Evolutionary conservation across 2,888 invertebrate genomes (phyloP), one percentile per base, ranked within the genome.

Genomic region (Drosophila longiperda): DNA sequence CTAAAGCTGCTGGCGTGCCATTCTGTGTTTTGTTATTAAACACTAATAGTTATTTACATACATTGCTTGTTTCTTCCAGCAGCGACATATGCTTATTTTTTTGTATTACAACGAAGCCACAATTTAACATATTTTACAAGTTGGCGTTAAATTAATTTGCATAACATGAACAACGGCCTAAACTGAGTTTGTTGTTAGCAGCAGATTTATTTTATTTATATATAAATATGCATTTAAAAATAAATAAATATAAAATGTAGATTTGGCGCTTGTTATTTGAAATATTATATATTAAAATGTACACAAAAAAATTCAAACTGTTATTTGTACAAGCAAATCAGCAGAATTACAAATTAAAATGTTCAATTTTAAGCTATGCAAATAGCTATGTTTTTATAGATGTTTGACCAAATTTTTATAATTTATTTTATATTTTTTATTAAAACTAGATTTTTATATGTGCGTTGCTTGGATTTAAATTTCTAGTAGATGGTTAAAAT

Each of bases 1-100:
- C 17, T 29, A 40, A 61, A 66, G 26, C 36, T 34, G 53, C 54
- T 80, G 1, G 58, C 87, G 61, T 86, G 88, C 59, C 49, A 40
- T 61, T 45, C 53, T 61, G 33, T 53, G 65, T 45, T 73, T 72
- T 62, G 64, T 60, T 75, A 29, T 50, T 66, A 34, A 38, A 33
- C 71, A 45, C 40, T 26, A 42, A 38, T 8, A 36, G 34, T 50
- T 48, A 50, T 60, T 15, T 53, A 45, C 20, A 42, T 32, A 67
- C 15, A 69, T 69, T 59, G 57, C 15, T 23, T 15, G 45, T 23
- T 45, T 2, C 7, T 8, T 15, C 7, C 45, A 23, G 55, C 40
- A 42, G 32, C 57, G 57, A 75, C 59, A 68, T 50, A 55, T 65
- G 66, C 52, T 33, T 32, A 42, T 32, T 38, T 32, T 17, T 32